These are phyloP conservation scores for Drosophila bipectinata DNA, from an alignment of 1,140 invertebrate genomes.

Conservation along the genomic window DNA sequence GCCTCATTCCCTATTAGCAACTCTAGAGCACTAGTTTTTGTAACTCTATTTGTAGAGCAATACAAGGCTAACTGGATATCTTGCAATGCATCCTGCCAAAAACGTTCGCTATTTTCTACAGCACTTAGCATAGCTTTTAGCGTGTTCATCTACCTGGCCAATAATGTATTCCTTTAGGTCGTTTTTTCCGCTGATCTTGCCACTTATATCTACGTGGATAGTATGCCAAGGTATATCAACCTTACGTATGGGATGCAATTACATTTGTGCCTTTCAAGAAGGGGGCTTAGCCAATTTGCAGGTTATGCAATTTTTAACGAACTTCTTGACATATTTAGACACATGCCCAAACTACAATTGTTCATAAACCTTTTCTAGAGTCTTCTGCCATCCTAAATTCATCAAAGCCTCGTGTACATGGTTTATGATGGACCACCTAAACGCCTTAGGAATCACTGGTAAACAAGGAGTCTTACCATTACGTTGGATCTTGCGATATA, in stretches of 20 bases:
- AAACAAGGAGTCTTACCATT: no score
- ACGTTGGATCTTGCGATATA: no score
- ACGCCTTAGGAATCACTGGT: no score
- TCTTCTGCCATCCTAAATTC: no score
- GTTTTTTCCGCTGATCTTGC: conserved; percentile 11
- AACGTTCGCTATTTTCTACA: not conserved
- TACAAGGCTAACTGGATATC: not conserved
- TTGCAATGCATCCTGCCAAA: not conserved
- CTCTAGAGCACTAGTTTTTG: not conserved
- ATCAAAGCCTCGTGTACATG: conserved; percentile 11
- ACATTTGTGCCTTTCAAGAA: no score
- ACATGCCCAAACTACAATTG: no score
- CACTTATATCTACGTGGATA: conserved; percentile 18
- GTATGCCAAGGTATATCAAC: not conserved
- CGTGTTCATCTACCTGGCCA: not conserved
- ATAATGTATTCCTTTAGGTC: conserved; percentile 4
- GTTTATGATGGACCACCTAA: no score
- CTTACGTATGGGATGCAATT: no score
- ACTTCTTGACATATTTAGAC: no score
- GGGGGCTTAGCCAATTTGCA: no score
- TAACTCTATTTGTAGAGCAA: not conserved
- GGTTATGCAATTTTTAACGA: no score
- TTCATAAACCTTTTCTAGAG: no score
- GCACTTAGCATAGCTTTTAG: conserved; percentile 6
- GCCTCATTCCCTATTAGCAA: conserved; percentile 2